A percentile compares a stretch with the other conserved stretches of the same genome.
Conservation (phyloP, 2,888 invertebrate species). For the Strigamia crassipes region DNA sequence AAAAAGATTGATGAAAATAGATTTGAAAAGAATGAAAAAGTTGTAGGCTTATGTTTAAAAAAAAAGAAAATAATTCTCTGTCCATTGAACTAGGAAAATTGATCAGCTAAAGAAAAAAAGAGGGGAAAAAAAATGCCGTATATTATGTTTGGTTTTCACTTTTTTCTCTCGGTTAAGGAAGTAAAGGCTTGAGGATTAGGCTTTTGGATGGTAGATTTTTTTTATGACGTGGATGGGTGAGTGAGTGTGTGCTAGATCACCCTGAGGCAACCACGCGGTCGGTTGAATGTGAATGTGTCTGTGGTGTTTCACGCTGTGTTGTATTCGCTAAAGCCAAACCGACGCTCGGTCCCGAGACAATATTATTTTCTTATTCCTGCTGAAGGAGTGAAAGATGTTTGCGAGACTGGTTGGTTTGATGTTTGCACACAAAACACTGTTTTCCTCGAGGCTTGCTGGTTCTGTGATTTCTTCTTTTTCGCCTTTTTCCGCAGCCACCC, state of each 20-base stretch:
- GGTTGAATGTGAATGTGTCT: constrained; percentile 25
- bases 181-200: constrained; percentile 13
- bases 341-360: not conserved
- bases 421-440: not conserved
- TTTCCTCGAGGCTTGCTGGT: not conserved
- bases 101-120: constrained; percentile 17
- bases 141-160: not conserved
- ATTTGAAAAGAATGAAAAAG: constrained; percentile 18
- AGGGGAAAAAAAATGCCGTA: not conserved
- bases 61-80: not conserved
- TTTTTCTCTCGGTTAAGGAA: not conserved
- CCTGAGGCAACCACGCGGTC: constrained; percentile 29
- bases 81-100: constrained; percentile 24
- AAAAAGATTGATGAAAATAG: constrained; percentile 28
- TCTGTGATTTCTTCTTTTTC: not conserved
- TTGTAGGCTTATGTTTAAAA: not conserved
- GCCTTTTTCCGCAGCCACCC: constrained; percentile 37
- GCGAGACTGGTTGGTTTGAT: constrained; percentile 5
- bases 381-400: not conserved
- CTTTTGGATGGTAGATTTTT: constrained; percentile 7
- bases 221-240: constrained; percentile 33
- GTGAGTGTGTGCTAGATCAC: constrained; percentile 36
- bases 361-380: not conserved
- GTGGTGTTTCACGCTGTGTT: constrained; percentile 11
- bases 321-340: not conserved